Evolutionary conservation across 2,797 vertebrate species (phyloP).

Genomic region (Gouania willdenowi): DNA sequence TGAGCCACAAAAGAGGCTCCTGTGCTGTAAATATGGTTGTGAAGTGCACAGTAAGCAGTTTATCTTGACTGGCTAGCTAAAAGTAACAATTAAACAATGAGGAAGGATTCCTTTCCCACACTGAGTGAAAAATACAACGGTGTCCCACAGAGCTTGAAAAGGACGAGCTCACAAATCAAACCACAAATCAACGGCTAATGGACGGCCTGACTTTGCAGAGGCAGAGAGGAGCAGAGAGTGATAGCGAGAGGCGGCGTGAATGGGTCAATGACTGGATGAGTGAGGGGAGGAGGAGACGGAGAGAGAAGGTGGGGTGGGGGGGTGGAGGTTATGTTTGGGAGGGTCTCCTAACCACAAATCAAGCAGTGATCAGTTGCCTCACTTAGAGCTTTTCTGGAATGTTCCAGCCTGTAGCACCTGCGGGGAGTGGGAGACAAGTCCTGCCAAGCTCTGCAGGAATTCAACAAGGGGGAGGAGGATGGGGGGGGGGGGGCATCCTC

Average conservation of each 20-base stretch:
- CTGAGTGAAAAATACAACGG: too few species aligned
- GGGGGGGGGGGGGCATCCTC: neutral
- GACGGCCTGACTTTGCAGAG: constrained; percentile 10
- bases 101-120: too few species aligned
- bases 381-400: constrained; percentile 59
- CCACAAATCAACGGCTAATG: constrained; percentile 32
- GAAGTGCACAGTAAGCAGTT: too few species aligned
- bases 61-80: too few species aligned
- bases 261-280: constrained; percentile 20
- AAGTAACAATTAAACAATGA: too few species aligned
- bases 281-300: neutral
- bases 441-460: constrained; percentile 67
- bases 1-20: too few species aligned
- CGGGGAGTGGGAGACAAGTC: constrained; percentile 66
- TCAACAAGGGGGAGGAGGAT: constrained; percentile 4
- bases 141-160: too few species aligned
- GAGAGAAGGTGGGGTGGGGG: neutral
- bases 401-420: constrained; percentile 68
- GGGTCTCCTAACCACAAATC: constrained; percentile 61
- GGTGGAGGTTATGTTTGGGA: neutral
- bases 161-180: constrained; percentile 13
- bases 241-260: neutral
- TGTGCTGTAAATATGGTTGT: too few species aligned
- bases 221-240: constrained; percentile 18
- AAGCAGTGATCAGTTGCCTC: constrained; percentile 54